Conservation (phyloP, 2,797 vertebrate genomes). For the Takifugu ocellatus region DNA sequence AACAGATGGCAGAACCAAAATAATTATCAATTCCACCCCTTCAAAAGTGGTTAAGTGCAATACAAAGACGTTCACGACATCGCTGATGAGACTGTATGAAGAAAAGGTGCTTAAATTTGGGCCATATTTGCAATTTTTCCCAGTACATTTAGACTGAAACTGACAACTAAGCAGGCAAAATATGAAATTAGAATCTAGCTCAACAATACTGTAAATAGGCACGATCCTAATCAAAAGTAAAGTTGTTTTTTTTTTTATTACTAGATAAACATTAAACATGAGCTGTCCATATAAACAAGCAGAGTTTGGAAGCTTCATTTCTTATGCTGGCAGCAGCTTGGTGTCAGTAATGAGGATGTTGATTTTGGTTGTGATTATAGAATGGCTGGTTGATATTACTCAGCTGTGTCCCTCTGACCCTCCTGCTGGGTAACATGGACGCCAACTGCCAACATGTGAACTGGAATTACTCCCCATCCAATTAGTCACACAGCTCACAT, state of each 20-base stretch:
- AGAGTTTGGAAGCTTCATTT: constrained; percentile 49
- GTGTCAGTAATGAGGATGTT: constrained; percentile 72
- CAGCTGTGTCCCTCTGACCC: constrained; percentile 51
- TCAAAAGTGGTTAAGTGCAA: no score
- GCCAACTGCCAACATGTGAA: constrained; percentile 67
- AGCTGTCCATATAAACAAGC: constrained; percentile 57
- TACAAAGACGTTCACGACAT: no score
- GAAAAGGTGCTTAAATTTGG: not conserved
- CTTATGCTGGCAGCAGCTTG: constrained; percentile 57
- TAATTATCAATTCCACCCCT: no score
- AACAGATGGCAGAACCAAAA: no score
- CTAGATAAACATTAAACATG: constrained; percentile 56
- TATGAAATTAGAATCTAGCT: constrained; percentile 5
- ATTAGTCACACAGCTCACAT: constrained; percentile 62
- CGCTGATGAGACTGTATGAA: not conserved
- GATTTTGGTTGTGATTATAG: constrained; percentile 71
- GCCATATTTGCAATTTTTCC: constrained; percentile 9
- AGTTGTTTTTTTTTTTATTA: constrained; percentile 11
- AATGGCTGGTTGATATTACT: constrained; percentile 61
- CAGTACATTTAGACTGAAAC: constrained; percentile 18
- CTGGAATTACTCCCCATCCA: constrained; percentile 66
- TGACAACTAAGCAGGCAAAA: constrained; percentile 23
- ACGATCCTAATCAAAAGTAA: no score
- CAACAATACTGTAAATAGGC: constrained; percentile 27
- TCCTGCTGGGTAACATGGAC: constrained; percentile 63